These are phyloP conservation scores for Drosophila nikananu DNA, from an alignment of 1,140 invertebrate genomes.

Conservation along the genomic window DNA sequence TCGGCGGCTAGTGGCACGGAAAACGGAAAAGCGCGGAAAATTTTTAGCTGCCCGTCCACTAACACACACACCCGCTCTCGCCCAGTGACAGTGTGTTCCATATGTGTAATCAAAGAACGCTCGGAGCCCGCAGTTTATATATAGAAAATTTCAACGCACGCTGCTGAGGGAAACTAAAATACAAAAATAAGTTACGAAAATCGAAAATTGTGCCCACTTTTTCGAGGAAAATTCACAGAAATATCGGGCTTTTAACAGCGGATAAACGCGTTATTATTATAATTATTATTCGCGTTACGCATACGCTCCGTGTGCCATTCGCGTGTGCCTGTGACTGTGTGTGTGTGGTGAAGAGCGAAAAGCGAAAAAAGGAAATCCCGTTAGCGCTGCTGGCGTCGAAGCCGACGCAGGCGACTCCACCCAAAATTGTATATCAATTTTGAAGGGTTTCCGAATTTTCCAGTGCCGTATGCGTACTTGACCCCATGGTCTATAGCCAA, in stretches of 20 bases:
- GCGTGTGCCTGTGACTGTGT: constrained; percentile 10
- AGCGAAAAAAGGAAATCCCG: constrained; percentile 39
- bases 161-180: constrained; percentile 71
- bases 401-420: constrained; percentile 69
- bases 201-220: constrained; percentile 51
- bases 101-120: constrained; percentile 77
- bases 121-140: constrained; percentile 78
- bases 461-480: constrained; percentile 23
- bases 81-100: constrained; percentile 69
- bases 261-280: constrained; percentile 41
- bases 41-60: constrained; percentile 35
- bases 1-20: constrained; percentile 60
- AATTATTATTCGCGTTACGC: constrained; percentile 68
- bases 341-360: constrained; percentile 41
- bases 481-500: constrained; percentile 36
- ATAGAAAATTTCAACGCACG: constrained; percentile 83
- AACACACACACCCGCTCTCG: constrained; percentile 33
- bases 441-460: constrained; percentile 39
- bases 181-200: constrained; percentile 64
- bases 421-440: constrained; percentile 78
- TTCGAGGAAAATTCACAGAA: constrained; percentile 25
- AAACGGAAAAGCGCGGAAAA: constrained; percentile 46
- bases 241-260: neutral
- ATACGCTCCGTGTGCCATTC: constrained; percentile 66
- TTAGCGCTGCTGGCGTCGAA: constrained; percentile 63